Base-by-base conservation (phyloP, 2,113 vertebrate genomes). In the Dicaeum eximium region DNA sequence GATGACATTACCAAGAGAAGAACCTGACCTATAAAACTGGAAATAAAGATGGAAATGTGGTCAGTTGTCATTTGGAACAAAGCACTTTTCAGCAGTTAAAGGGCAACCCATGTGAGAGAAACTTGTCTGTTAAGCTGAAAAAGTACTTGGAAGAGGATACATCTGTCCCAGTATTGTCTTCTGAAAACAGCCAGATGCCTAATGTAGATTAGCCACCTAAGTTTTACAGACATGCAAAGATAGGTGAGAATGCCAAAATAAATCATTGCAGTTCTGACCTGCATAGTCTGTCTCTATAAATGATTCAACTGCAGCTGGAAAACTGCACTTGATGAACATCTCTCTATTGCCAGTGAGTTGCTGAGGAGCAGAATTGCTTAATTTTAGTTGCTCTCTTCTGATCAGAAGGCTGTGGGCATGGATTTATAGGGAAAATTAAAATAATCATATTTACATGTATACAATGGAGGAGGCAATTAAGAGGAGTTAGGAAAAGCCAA, bases 391-490 rank as follows among this genome's bases (percentile, higher is more conserved):
- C n/a, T 58, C 7, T 85, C 21, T 48, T 82, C 62, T 85, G 73
- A 96, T 94, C 75, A 88, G 60, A 87, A 89, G 40, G 47, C 65
- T 75, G 81, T n/a, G 90, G 84, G 58, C 50, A 50, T 37, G 28
- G 58, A 47, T 91, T 93, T 88, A 73, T 61, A 57, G 74, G 62
- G 30, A 92, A 57, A 92, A 85, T 69, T 42, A 65, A 84, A 88
- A 86, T 10, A 91, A 78, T 61, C 42, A 23, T 92, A 85, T 90
- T 80, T 86, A 30, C 57, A 84, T 62, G 64, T 86, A 56, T 79
- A 62, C 54, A 45, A 56, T 67, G 47, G 74, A 92, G 82, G 62
- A 92, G 33, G 72, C 61, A 95, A 93, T 94, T 95, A 92, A 73
- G 31, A 78, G 6, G 67, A 82, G 62, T 45, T 91, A 77, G 3